Conservation (phyloP, 2,797 vertebrate genomes). For the Picus viridis region DNA sequence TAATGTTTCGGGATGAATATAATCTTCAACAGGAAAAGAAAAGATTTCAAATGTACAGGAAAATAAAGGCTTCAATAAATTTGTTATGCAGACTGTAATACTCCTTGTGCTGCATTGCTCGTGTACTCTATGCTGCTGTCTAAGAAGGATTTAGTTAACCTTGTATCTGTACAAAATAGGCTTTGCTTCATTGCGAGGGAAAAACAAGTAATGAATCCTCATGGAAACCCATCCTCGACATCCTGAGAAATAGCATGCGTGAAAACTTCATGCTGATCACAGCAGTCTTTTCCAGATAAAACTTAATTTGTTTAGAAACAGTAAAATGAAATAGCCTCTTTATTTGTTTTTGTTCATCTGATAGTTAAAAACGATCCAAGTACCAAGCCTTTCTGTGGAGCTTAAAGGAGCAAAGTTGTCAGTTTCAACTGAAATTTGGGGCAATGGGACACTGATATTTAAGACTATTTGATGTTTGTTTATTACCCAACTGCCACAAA, state of each 20-base stretch:
- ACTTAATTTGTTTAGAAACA: conserved; percentile 13
- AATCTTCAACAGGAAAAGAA: conserved; percentile 61
- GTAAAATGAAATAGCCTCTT: neutral
- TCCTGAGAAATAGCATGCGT: neutral
- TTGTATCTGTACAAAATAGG: conserved; percentile 41
- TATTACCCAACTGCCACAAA: neutral
- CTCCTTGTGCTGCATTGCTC: neutral
- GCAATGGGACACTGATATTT: neutral
- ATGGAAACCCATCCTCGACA: neutral
- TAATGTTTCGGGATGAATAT: conserved; percentile 65
- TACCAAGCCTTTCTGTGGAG: neutral
- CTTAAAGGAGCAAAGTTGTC: neutral
- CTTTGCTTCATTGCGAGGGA: conserved; percentile 23
- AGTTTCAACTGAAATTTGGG: neutral
- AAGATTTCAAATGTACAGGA: conserved; percentile 56
- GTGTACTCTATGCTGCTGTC: conserved; percentile 25
- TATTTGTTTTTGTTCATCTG: neutral
- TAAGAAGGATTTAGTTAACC: conserved; percentile 50
- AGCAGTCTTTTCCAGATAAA: conserved; percentile 6
- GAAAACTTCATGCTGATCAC: neutral
- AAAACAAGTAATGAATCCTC: conserved; percentile 25
- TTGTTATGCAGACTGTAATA: conserved; percentile 46
- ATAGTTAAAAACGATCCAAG: neutral
- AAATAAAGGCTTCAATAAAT: conserved; percentile 52
- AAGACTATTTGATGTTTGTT: neutral